Evolutionary conservation across 2,888 invertebrate species (phyloP).

Genomic region (Paralinhomoeus sp.): DNA sequence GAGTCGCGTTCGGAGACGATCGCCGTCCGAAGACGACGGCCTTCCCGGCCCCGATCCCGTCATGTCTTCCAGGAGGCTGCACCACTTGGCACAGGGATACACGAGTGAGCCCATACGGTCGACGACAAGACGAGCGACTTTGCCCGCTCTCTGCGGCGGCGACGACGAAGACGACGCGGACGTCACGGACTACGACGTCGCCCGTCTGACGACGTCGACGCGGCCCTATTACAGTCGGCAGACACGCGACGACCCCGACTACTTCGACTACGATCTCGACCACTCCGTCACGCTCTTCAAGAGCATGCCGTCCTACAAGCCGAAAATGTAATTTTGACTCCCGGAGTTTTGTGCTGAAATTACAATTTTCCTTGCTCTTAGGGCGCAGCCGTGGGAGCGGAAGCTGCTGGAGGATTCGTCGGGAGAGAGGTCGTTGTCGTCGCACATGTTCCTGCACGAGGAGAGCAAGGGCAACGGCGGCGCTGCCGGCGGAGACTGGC

Average conservation of each 20-base stretch:
- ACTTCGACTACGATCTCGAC: slow-evolving; percentile 22
- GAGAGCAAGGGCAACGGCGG: not conserved
- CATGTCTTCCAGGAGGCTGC: no score
- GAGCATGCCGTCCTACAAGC: not conserved
- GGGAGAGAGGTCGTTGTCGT: not conserved
- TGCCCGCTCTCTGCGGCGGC: no score
- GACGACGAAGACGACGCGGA: no score
- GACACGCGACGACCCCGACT: slow-evolving; percentile 22
- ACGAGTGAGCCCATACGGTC: no score
- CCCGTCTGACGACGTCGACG: slow-evolving; percentile 3
- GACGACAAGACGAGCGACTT: no score
- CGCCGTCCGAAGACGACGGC: no score
- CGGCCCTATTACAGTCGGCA: slow-evolving; percentile 21
- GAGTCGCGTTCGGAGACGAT: no score
- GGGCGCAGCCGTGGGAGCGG: no score
- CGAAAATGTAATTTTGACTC: not conserved
- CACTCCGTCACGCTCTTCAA: slow-evolving; percentile 22
- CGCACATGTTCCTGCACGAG: not conserved
- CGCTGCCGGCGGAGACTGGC: not conserved
- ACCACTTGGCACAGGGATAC: no score
- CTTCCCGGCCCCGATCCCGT: no score
- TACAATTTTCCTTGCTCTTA: no score
- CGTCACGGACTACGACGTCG: no score
- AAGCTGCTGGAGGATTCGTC: not conserved
- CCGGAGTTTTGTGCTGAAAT: not conserved